phyloP scores from a whole-genome alignment of 2,797 vertebrate genomes.

The Sebastiscus tertius region DNA sequence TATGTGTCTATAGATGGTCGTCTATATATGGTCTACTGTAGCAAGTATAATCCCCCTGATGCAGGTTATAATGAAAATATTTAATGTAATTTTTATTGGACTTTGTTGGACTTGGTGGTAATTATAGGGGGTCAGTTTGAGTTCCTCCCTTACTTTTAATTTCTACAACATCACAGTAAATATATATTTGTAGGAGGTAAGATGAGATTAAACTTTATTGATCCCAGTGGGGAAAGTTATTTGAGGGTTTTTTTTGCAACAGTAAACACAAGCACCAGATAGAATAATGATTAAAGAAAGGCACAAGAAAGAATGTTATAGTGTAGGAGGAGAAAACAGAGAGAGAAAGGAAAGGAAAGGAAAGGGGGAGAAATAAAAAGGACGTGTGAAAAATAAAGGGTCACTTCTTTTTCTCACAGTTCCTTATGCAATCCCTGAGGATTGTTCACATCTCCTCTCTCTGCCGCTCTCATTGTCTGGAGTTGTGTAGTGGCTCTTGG shows the following conservation, averaged over 20 bases:
- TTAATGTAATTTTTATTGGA: not conserved
- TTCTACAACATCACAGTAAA: slow-evolving; percentile 1
- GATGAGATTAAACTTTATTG: slow-evolving; percentile 40
- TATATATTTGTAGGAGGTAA: not conserved
- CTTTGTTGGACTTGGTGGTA: not conserved
- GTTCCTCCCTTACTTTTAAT: not conserved
- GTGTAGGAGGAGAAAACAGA: not conserved
- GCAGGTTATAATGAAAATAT: not conserved
- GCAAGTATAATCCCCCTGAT: not conserved
- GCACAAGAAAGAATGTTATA: not conserved
- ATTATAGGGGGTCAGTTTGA: not conserved
- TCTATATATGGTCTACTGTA: too few relatives aligned
- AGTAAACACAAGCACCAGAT: slow-evolving; percentile 16
- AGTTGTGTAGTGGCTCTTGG: slow-evolving; percentile 59
- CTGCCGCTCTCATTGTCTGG: slow-evolving; percentile 58
- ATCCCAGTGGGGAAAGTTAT: slow-evolving; percentile 28
- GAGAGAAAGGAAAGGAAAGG: not conserved
- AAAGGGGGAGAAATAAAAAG: not conserved
- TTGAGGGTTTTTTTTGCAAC: slow-evolving; percentile 18
- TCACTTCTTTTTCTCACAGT: slow-evolving; percentile 62
- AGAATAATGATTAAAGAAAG: not conserved
- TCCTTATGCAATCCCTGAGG: slow-evolving; percentile 78
- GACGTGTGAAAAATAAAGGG: slow-evolving; percentile 57
- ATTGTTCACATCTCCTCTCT: slow-evolving; percentile 75
- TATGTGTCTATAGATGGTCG: not conserved